Conservation (phyloP, 1,140 invertebrate genomes). For the Sipha flava region DNA sequence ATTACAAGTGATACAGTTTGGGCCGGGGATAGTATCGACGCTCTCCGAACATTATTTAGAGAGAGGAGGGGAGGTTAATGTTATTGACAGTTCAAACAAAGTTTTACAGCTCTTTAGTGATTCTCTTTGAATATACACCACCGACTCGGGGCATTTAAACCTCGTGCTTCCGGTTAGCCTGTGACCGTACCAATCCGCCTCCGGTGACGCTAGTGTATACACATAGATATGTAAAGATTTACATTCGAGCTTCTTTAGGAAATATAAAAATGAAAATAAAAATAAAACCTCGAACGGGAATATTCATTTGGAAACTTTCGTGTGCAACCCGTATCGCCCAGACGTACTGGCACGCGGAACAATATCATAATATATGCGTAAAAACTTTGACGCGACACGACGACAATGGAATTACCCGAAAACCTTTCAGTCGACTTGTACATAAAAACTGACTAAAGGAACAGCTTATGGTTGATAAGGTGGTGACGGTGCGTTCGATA, state of each 20-base stretch:
- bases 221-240: neutral
- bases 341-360: neutral
- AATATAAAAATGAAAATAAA: neutral
- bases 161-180: no score
- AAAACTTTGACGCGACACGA: conserved; percentile 4
- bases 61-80: no score
- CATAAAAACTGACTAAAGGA: conserved; percentile 21
- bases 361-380: conserved; percentile 22
- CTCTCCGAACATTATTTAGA: no score
- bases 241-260: neutral
- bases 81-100: no score
- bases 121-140: no score
- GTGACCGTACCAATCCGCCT: no score
- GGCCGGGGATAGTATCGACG: no score
- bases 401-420: conserved; percentile 25
- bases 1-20: no score
- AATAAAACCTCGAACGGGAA: neutral
- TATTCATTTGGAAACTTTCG: conserved; percentile 1
- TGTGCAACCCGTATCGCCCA: conserved; percentile 5
- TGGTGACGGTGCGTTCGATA: neutral
- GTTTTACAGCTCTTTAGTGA: no score
- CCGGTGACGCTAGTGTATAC: neutral
- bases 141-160: no score
- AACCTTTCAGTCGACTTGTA: conserved; percentile 24
- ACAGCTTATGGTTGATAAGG: neutral